Base-by-base conservation (phyloP, 2,797 vertebrate species). In the Karalla daura region DNA sequence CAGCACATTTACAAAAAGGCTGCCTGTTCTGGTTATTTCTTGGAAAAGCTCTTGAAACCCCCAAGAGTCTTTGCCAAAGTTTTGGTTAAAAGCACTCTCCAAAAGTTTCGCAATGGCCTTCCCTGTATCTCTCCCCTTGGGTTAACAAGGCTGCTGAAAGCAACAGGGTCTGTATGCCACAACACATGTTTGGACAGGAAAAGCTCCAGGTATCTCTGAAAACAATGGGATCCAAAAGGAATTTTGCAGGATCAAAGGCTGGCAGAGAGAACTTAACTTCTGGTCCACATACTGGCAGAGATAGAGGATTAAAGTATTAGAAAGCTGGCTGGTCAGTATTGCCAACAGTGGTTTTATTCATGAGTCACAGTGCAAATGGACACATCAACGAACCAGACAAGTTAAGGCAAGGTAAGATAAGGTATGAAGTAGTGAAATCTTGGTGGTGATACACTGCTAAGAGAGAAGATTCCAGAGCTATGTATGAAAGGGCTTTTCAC, bases 181-280 rank as follows among this genome's bases (percentile, higher is more conserved):
- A n/a, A 75, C 59, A 80, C 61, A 78, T 82, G 80, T 88, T 88
- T 80, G 69, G 70, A 80, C 80, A 74, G 67, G 63, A 70, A 55
- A 52, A 32, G 71, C 46, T 81, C 69, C 63, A 74, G 76, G 58
- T 78, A 32, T 40, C 55, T 81, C 58, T 30, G 54, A 70, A 78
- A 86, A 84, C 76, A 85, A 75, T 53, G 21, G 66, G 58, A 75
- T 75, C 81, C 83, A 70, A 83, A 74, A 81, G 65, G 44, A 53
- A 56, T 44, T 21, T 5, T 5, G 25, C 7, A 2, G 33, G 54
- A 78, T 78, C 72, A 87, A 74, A 83, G 54, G 13, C 53, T 18
- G 39, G 43, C 44, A 49, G 40, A 23, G 63, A 45, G 40, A 68
- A 47, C 52, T 36, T 63, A 70, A 52, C 49, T 77, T 54, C 13